Evolutionary conservation across 2,888 invertebrate species (phyloP).

Genomic region (Kuschelorhynchus macadamiae): DNA sequence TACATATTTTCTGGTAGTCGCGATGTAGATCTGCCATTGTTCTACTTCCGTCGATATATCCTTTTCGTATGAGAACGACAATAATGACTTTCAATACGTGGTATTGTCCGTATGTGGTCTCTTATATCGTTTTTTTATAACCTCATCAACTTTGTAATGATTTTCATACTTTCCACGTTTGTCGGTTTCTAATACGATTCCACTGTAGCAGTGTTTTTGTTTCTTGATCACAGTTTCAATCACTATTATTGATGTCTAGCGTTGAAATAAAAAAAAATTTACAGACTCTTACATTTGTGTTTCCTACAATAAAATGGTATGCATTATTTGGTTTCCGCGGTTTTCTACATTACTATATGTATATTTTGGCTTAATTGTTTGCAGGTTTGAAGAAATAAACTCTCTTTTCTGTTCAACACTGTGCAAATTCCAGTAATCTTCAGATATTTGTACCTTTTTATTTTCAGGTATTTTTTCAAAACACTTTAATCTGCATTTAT

Average conservation of each 20-base stretch:
- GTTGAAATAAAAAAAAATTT: slow-evolving; percentile 1
- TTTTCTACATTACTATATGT: slow-evolving; percentile 29
- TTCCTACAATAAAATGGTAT: not conserved
- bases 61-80: slow-evolving; percentile 14
- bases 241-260: slow-evolving; percentile 2
- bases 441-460: slow-evolving; percentile 11
- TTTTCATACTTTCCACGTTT: slow-evolving; percentile 17
- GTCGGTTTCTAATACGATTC: slow-evolving; percentile 16
- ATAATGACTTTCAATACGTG: slow-evolving; percentile 26
- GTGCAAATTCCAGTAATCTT: slow-evolving; percentile 19
- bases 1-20: slow-evolving; percentile 40
- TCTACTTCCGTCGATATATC: slow-evolving; percentile 47
- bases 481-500: slow-evolving; percentile 24
- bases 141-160: slow-evolving; percentile 7
- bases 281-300: slow-evolving; percentile 8
- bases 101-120: slow-evolving; percentile 16
- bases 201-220: slow-evolving; percentile 17
- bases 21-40: slow-evolving; percentile 45
- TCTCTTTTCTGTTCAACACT: slow-evolving; percentile 26
- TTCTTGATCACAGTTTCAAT: slow-evolving; percentile 16
- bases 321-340: slow-evolving; percentile 1
- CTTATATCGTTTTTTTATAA: slow-evolving; percentile 11
- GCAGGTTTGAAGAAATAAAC: slow-evolving; percentile 30
- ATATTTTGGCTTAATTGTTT: slow-evolving; percentile 22
- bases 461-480: slow-evolving; percentile 27